Evolutionary conservation across 2,113 vertebrate species (phyloP).

Genomic region (Sebastes schlegelii): DNA sequence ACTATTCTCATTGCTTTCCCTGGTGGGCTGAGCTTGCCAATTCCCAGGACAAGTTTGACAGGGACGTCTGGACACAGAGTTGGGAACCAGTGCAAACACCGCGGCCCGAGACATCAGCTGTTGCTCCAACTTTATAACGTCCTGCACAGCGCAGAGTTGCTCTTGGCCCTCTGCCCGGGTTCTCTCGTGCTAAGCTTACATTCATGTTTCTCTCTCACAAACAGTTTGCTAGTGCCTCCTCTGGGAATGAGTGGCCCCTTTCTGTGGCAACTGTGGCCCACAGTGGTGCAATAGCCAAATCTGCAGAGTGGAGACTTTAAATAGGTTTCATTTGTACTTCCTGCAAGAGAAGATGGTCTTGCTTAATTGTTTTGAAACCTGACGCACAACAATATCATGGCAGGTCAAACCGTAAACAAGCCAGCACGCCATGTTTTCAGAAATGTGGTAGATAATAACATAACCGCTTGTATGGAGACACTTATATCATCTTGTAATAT

Average conservation of each 20-base stretch:
- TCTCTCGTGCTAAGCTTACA: constrained; percentile 82
- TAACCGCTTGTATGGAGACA: constrained; percentile 57
- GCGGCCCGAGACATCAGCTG: constrained; percentile 84
- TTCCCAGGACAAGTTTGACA: constrained; percentile 84
- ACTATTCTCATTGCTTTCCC: constrained; percentile 77
- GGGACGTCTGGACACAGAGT: constrained; percentile 80
- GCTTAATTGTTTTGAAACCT: constrained; percentile 71
- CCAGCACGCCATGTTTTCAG: constrained; percentile 65
- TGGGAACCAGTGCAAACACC: constrained; percentile 78
- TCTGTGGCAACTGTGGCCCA: constrained; percentile 74
- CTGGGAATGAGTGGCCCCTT: constrained; percentile 70
- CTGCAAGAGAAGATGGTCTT: constrained; percentile 52
- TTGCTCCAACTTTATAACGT: constrained; percentile 81
- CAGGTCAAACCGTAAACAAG: constrained; percentile 68
- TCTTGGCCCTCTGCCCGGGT: constrained; percentile 76
- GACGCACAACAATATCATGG: constrained; percentile 67
- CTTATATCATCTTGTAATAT: constrained; percentile 64
- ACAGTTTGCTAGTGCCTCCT: constrained; percentile 72
- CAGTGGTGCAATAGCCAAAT: constrained; percentile 71
- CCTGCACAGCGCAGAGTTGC: constrained; percentile 75
- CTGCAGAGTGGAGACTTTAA: constrained; percentile 52
- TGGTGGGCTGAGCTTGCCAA: constrained; percentile 79
- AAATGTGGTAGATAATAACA: constrained; percentile 63
- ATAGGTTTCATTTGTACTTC: constrained; percentile 64
- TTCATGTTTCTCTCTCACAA: constrained; percentile 81